These are phyloP conservation scores for Eptesicus fuscus DNA, from an alignment of 2,113 vertebrate genomes.

Conservation along the genomic window DNA sequence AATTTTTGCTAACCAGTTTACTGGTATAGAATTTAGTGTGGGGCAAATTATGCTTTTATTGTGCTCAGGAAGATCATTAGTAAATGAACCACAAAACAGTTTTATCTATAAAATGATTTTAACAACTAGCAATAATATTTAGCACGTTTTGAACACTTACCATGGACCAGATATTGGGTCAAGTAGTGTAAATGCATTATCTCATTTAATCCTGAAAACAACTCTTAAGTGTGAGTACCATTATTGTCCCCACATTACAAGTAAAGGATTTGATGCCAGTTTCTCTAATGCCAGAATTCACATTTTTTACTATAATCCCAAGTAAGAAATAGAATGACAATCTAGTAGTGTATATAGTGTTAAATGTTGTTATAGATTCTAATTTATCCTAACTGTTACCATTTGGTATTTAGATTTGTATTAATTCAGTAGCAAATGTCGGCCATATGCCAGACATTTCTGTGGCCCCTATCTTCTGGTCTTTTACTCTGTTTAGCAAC, in stretches of 20 bases:
- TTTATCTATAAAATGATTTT: background rate
- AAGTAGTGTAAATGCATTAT: background rate
- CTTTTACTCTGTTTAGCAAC: background rate
- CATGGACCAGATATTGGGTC: background rate
- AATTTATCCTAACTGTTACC: background rate
- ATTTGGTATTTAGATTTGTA: background rate
- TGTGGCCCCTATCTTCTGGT: background rate
- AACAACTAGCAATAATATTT: background rate
- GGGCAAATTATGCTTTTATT: background rate
- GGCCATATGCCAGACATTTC: background rate
- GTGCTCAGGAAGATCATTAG: background rate
- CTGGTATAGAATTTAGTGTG: background rate
- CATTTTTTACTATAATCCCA: conserved; percentile 3
- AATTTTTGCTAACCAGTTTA: background rate
- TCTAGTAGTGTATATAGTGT: background rate
- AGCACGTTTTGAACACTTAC: background rate
- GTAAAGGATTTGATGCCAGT: background rate
- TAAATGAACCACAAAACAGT: background rate
- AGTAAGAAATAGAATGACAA: background rate
- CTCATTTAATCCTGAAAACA: background rate
- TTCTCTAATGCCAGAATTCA: background rate
- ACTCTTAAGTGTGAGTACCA: background rate
- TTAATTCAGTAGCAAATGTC: background rate
- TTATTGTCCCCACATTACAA: background rate
- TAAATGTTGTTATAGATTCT: background rate